Percentiles rank a stretch among this genome's conserved stretches.
Evolutionary conservation across 2,113 vertebrate genomes (phyloP).

Genomic region (Solenodon paradoxus): DNA sequence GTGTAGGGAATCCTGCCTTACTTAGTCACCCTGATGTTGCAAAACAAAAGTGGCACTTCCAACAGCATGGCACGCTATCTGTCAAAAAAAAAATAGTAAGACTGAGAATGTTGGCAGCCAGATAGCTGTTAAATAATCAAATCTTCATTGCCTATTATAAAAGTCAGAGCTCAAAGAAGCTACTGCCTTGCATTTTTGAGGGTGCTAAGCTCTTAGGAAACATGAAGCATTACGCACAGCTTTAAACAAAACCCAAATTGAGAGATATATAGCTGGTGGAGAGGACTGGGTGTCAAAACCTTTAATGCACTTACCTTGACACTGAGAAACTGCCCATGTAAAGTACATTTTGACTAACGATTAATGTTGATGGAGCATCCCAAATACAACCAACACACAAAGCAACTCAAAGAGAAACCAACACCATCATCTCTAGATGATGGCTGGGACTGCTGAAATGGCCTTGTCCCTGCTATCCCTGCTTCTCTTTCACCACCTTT

Average conservation of each 20-base stretch:
- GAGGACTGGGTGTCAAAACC: background rate
- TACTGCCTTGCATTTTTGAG: background rate
- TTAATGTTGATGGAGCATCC: background rate
- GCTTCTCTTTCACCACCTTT: background rate
- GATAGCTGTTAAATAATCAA: background rate
- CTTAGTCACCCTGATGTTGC: conserved; percentile 38
- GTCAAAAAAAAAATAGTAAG: background rate
- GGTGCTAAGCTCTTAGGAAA: background rate
- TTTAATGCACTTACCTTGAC: background rate
- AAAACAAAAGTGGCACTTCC: background rate
- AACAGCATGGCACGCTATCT: conserved; percentile 4
- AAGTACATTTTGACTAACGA: background rate
- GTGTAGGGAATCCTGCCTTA: background rate
- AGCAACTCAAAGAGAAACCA: background rate
- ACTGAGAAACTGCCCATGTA: background rate
- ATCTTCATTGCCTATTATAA: background rate
- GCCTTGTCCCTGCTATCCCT: background rate
- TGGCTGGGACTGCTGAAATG: background rate
- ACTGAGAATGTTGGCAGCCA: background rate
- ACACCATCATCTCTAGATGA: background rate
- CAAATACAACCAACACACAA: background rate
- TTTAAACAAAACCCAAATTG: background rate
- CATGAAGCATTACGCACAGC: too few relatives aligned
- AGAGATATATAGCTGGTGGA: background rate
- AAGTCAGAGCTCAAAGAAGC: background rate